Base-by-base conservation (phyloP, 2,888 invertebrate species). In the Xylota segnis region DNA sequence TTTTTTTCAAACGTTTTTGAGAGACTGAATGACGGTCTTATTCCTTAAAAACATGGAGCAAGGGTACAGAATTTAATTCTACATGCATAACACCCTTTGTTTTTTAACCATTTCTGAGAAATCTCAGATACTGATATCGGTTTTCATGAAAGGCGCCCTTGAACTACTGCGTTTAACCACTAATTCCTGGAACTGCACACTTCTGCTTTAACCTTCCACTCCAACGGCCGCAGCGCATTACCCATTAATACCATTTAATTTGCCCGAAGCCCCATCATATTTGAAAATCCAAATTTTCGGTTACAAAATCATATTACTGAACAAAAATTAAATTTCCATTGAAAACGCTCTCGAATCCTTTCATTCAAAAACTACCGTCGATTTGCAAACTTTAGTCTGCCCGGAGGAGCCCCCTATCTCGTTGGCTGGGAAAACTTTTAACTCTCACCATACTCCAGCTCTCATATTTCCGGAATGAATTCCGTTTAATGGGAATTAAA, bases 391-490 rank as follows among this genome's bases (percentile, higher is more conserved):
- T 63, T 59, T 12, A 23, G 27, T 6, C 40, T 18, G 0, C 5
- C 43, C 14, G 14, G 14, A 43, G 5, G 12, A 14, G 1, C 43
- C 43, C 14, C 4, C 43, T 40, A 40, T 43, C 43, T 18, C n/a
- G 18, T 23, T 59, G 23, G 1, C 43, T 7, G 14, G 47, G 6
- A 34, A 65, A 65, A 50, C 34, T 50, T 65, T 65, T 23, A 29
- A 23, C 50, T 50, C 32, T 50, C 65, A 6, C 32, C 45, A 32
- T 32, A 16, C 63, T 47, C 45, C 45, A 32, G 32, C 63, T 47
- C 63, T 47, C 47, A 63, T 65, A 65, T 65, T 65, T 65, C 65
- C 34, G 34, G 32, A 47, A 29, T 47, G 23, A 65, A 65, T 12
- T 50, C 65, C 34, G 34, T 34, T 50, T 34, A 34, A 54, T 54